A percentile compares a stretch with the other conserved stretches of the same genome.
These are phyloP conservation scores for Pangasius mekongensis DNA, from an alignment of 2,797 vertebrate species.

Conservation along the genomic window DNA sequence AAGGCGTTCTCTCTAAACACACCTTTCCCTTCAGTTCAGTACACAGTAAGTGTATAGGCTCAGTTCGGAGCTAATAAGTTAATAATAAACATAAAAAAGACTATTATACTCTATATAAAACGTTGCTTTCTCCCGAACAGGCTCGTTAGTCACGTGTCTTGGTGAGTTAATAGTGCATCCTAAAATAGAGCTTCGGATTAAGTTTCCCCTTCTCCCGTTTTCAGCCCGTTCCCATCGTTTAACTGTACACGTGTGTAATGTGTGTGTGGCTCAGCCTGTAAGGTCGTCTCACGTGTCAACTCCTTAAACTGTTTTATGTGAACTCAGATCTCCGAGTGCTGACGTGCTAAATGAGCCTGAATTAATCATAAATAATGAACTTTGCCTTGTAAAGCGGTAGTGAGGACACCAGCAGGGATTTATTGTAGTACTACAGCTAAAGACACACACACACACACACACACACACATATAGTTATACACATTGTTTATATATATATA, in stretches of 20 bases:
- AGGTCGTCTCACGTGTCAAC: neutral
- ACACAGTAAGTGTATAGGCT: neutral
- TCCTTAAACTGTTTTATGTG: neutral
- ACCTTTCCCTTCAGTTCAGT: neutral
- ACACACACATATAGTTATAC: no score
- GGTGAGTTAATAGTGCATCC: neutral
- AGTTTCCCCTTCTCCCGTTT: neutral
- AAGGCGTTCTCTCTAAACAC: neutral
- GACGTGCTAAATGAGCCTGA: neutral
- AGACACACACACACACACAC: no score
- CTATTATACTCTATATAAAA: neutral
- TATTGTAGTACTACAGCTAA: neutral
- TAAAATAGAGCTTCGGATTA: neutral
- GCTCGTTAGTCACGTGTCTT: neutral
- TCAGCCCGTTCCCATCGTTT: neutral
- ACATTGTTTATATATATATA: no score
- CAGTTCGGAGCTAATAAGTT: neutral
- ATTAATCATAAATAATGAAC: conserved; percentile 4
- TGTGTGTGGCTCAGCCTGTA: neutral
- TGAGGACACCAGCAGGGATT: neutral
- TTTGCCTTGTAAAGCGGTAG: neutral
- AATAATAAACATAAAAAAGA: neutral
- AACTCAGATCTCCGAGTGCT: neutral
- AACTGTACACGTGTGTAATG: neutral
- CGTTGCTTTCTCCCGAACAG: neutral